These are phyloP conservation scores for Whitmania pigra DNA, from an alignment of 1,140 invertebrate genomes.

Conservation along the genomic window DNA sequence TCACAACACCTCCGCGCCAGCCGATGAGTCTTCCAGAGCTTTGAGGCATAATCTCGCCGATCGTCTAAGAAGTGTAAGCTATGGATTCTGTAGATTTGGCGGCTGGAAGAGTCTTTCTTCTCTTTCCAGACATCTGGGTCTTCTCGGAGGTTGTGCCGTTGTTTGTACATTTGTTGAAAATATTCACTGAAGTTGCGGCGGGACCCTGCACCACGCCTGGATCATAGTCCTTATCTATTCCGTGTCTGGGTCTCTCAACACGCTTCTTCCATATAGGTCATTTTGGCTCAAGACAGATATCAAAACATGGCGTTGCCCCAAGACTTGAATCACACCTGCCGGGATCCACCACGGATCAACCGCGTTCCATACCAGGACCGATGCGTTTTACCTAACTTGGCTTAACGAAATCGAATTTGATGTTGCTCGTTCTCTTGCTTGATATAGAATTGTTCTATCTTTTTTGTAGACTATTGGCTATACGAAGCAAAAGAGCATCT, in stretches of 20 bases:
- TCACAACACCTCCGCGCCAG: too few relatives aligned
- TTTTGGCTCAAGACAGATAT: not conserved
- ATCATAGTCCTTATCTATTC: not conserved
- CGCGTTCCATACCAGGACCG: not conserved
- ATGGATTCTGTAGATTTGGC: too few relatives aligned
- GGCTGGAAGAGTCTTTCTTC: too few relatives aligned
- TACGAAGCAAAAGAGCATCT: not conserved
- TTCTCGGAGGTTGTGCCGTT: too few relatives aligned
- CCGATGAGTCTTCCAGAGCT: too few relatives aligned
- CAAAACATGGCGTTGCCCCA: not conserved
- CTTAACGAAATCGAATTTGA: not conserved
- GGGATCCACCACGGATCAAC: not conserved
- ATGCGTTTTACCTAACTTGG: not conserved
- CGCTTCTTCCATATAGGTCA: not conserved
- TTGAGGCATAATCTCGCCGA: too few relatives aligned
- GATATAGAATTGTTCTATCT: not conserved
- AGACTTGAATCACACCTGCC: not conserved
- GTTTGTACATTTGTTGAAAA: too few relatives aligned
- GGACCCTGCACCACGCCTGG: not conserved
- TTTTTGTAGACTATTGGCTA: not conserved
- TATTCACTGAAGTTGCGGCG: too few relatives aligned
- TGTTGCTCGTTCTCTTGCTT: not conserved
- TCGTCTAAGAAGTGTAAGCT: too few relatives aligned
- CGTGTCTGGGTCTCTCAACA: not conserved
- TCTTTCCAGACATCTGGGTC: too few relatives aligned